Evolutionary conservation across 30 jellyfish, hydroid and myxozoan genomes (phyloP).

Genomic region (Haliclystus octoradiatus): DNA sequence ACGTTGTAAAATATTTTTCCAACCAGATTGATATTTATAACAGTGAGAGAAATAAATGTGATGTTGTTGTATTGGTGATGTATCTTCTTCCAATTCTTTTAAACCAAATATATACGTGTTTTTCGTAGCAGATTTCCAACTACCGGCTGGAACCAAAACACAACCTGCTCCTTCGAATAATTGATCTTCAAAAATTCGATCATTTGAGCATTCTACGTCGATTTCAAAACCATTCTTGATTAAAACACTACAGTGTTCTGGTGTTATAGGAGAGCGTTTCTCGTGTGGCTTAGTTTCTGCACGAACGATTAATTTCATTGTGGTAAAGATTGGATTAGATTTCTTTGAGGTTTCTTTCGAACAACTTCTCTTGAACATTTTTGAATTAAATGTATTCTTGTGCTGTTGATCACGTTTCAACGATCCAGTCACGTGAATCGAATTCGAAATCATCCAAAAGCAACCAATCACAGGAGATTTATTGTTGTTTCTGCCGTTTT

Average conservation of each 20-base stretch:
- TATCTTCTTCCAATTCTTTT: conserved; percentile 37
- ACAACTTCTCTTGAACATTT: too few relatives aligned
- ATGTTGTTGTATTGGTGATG: conserved; percentile 42
- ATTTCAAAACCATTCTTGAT: conserved; percentile 37
- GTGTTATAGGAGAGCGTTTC: conserved; percentile 47
- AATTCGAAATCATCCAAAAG: too few relatives aligned
- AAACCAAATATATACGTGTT: conserved; percentile 44
- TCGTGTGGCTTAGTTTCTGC: conserved; percentile 55
- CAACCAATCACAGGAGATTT: too few relatives aligned
- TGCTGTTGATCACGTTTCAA: too few relatives aligned
- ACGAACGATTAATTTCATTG: too few relatives aligned
- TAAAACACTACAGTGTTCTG: conserved; percentile 44
- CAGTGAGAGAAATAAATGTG: conserved; percentile 48
- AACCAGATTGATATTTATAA: conserved; percentile 56
- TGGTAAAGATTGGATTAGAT: too few relatives aligned
- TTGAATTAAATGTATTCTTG: too few relatives aligned
- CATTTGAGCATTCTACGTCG: conserved; percentile 39
- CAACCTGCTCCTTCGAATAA: conserved; percentile 41
- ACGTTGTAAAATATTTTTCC: conserved; percentile 37
- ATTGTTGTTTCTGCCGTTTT: too few relatives aligned
- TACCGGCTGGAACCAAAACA: conserved; percentile 18
- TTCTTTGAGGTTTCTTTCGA: too few relatives aligned
- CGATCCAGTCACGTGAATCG: too few relatives aligned
- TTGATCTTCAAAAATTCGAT: conserved; percentile 37
- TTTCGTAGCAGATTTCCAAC: conserved; percentile 45